A percentile compares a stretch with the other conserved stretches of the same genome.
Conservation (phyloP, 2,888 invertebrate species). For the Parasteatoda lunata region DNA sequence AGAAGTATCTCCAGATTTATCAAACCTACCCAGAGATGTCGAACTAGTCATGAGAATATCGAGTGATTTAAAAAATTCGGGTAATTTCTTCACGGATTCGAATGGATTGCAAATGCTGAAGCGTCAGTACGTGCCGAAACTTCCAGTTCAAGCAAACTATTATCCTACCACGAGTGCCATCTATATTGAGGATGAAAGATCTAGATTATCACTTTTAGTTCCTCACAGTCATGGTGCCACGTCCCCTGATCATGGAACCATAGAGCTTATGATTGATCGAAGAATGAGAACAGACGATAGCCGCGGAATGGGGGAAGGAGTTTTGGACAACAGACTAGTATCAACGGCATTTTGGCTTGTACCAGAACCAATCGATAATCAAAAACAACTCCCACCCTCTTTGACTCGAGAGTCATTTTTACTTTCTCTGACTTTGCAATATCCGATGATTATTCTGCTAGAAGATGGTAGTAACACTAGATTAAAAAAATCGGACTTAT, state of each 20-base stretch:
- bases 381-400: slow-evolving; percentile 70
- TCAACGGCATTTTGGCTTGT: slow-evolving; percentile 84
- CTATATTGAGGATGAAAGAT: slow-evolving; percentile 83
- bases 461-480: slow-evolving; percentile 77
- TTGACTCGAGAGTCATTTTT: slow-evolving; percentile 84
- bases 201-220: slow-evolving; percentile 85
- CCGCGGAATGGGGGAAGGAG: slow-evolving; percentile 94
- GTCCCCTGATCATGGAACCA: slow-evolving; percentile 87
- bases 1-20: slow-evolving; percentile 79
- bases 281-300: slow-evolving; percentile 95
- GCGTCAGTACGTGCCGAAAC: slow-evolving; percentile 82
- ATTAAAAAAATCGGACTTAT: slow-evolving; percentile 42
- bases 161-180: slow-evolving; percentile 96
- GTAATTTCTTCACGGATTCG: slow-evolving; percentile 82
- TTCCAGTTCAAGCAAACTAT: slow-evolving; percentile 94
- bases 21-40: slow-evolving; percentile 66
- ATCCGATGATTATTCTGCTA: slow-evolving; percentile 85
- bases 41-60: slow-evolving; percentile 89
- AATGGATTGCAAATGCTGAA: slow-evolving; percentile 95
- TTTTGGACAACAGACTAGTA: slow-evolving; percentile 87
- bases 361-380: slow-evolving; percentile 79
- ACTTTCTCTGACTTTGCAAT: slow-evolving; percentile 85
- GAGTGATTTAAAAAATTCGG: slow-evolving; percentile 85
- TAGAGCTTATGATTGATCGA: slow-evolving; percentile 96
- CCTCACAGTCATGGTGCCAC: slow-evolving; percentile 91